A percentile compares a stretch with the other conserved stretches of the same genome.
These are phyloP conservation scores for Eurytoma adleriae DNA, from an alignment of 2,888 invertebrate genomes.

Conservation along the genomic window DNA sequence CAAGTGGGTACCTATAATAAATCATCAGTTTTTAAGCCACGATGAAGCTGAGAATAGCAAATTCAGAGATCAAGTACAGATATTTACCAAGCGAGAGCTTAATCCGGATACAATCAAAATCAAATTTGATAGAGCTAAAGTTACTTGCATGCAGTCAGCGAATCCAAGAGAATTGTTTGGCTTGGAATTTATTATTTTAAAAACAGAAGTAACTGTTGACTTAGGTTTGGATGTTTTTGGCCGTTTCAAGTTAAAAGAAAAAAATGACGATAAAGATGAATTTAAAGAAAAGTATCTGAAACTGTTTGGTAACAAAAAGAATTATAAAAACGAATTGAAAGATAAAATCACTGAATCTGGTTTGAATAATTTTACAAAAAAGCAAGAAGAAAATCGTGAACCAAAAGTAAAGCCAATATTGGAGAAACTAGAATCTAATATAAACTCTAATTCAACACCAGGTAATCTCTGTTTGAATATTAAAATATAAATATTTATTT, in stretches of 20 bases:
- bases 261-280: slow-evolving; percentile 57
- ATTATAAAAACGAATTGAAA: slow-evolving; percentile 65
- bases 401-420: slow-evolving; percentile 65
- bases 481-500: not conserved
- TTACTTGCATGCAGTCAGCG: slow-evolving; percentile 73
- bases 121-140: slow-evolving; percentile 71
- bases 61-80: slow-evolving; percentile 71
- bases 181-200: slow-evolving; percentile 66
- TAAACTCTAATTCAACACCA: slow-evolving; percentile 60
- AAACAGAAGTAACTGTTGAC: slow-evolving; percentile 69
- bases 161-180: slow-evolving; percentile 71
- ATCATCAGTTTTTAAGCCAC: slow-evolving; percentile 70
- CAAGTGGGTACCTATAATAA: slow-evolving; percentile 69
- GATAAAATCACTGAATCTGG: slow-evolving; percentile 64
- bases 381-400: slow-evolving; percentile 62
- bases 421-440: slow-evolving; percentile 64
- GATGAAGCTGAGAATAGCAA: slow-evolving; percentile 70
- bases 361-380: slow-evolving; percentile 63
- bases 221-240: slow-evolving; percentile 69
- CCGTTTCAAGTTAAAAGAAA: slow-evolving; percentile 68
- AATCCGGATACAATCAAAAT: slow-evolving; percentile 67
- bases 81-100: slow-evolving; percentile 71
- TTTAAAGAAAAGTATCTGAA: slow-evolving; percentile 69
- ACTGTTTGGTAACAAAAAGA: slow-evolving; percentile 58
- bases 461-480: slow-evolving; percentile 33